These are phyloP conservation scores for Amphipoea oculea DNA, from an alignment of 2,888 invertebrate genomes.

Conservation along the genomic window DNA sequence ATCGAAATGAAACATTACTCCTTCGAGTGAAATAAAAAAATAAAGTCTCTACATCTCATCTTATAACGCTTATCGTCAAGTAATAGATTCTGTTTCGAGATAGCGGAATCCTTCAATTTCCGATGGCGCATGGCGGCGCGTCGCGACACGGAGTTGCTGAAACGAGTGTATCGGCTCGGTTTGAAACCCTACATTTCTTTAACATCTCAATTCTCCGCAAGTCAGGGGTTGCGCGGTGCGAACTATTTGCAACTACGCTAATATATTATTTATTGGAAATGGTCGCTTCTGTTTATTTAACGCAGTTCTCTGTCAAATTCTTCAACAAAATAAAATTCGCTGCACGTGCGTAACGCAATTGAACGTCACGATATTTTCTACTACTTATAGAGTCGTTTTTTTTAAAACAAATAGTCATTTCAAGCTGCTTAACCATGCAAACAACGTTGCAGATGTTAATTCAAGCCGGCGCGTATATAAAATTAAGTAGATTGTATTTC, in stretches of 20 bases:
- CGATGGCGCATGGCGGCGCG: constrained; percentile 33
- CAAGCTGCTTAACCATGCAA: constrained; percentile 55
- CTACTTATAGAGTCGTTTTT: constrained; percentile 31
- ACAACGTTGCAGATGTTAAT: constrained; percentile 60
- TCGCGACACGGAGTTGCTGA: constrained; percentile 49
- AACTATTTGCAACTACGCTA: constrained; percentile 73
- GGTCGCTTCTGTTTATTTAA: constrained; percentile 62
- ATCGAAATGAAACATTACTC: constrained; percentile 76
- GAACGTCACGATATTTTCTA: constrained; percentile 44
- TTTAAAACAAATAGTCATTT: constrained; percentile 39
- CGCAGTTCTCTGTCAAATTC: constrained; percentile 34
- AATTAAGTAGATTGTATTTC: constrained; percentile 41
- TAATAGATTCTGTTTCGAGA: constrained; percentile 66
- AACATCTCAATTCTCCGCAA: constrained; percentile 80
- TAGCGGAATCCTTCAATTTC: constrained; percentile 69
- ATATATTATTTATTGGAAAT: constrained; percentile 79
- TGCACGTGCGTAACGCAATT: constrained; percentile 46
- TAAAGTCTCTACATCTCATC: constrained; percentile 49
- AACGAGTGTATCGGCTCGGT: constrained; percentile 61
- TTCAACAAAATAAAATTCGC: constrained; percentile 28
- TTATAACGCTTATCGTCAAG: constrained; percentile 61
- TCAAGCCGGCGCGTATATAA: constrained; percentile 44
- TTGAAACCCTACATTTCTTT: constrained; percentile 67
- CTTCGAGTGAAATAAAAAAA: constrained; percentile 68
- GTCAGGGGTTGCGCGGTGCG: constrained; percentile 67